Evolutionary conservation across 2,113 vertebrate genomes (phyloP), one percentile per base, ranked within the genome.

Genomic region (Penelope pileata): DNA sequence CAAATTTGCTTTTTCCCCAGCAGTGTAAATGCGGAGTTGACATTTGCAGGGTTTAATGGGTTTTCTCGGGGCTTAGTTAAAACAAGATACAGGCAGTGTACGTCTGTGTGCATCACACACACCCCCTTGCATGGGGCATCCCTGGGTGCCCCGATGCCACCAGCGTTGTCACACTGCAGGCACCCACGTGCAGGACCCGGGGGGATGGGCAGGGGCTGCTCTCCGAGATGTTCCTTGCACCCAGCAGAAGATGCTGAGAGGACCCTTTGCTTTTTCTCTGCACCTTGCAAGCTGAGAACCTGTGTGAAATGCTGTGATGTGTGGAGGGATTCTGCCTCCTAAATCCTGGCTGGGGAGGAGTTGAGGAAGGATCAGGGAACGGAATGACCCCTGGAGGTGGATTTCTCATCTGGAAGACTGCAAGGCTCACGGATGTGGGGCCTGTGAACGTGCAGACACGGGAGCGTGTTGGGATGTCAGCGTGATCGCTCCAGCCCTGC

Each of bases 31-130:
- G 58, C 27, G 1, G 59, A 32, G 88, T 53, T 96, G 96, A 91
- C 88, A 94, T 95, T 96, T 96, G 92, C 93, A 91, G 83, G 83
- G 82, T 90, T 91, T 95, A 83, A 73, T 85, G 92, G 75, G 73
- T 84, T 91, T 96, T 88, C 62, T 58, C 32, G 82, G 74, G 90
- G 93, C 85, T 95, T 77, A 83, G 92, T 79, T 87, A 62, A 74
- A 68, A 62, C 47, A 82, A 94, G 95, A 90, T 54, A 66, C 4
- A 1, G 3, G 36, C 19, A 11, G 70, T 12, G 5, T 86, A 59
- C 72, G 36, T 80, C 92, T 80, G 83, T 81, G 85, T 88, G 92
- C 51, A 14, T 9, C 70, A 14, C 3, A 2, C 18, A 38, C 56
- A 10, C 78, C 7, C 23, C 72, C 67, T 34, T 9, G 27, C 9